Base-by-base conservation (phyloP, 2,888 invertebrate species). In the Tiliacea citrago region DNA sequence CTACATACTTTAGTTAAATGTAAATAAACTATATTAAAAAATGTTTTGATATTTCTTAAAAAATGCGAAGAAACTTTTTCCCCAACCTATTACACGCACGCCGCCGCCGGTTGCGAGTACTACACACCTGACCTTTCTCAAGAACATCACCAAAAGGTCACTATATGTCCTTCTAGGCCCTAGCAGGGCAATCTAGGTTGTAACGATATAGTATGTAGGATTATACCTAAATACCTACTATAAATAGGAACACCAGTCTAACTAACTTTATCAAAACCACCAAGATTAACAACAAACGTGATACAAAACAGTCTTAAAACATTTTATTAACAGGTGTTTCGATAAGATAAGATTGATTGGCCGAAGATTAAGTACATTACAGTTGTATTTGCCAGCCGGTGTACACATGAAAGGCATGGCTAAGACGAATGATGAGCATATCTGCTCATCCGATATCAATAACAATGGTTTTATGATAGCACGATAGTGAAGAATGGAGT, bases 361-460 rank as follows among this genome's bases (percentile, higher is more conserved):
- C 69, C 29, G 68, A 45, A 67, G 60, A 81, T 70, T 72, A 18
- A 58, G 24, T 45, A 42, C 12, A 68, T 57, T 63, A 42, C 47
- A 51, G 42, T 53, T 39, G 35, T 84, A 66, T 60, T 72, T 47
- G 12, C 49, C 82, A 85, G 29, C 69, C 49, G 9, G 21, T 51
- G 51, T 35, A 13, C 82, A 76, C 73, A 82, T 61, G 72, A 18
- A 53, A 0, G 67, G 53, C 82, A 82, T 82, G 69, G 62, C 18
- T 21, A 4, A 3, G 5, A 8, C 60, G 69, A 51, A 58, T 82
- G 82, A 70, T 60, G 60, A 24, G 49, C 55, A 53, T 82, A 85
- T 82, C 82, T 73, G 47, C 35, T 73, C 69, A 84, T 73, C 72
- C 21, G 71, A 76, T 81, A 81, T 68, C 65, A 67, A 72, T 62